phyloP scores from a whole-genome alignment of 2,113 vertebrate species.

The Muscicapa adusta region DNA sequence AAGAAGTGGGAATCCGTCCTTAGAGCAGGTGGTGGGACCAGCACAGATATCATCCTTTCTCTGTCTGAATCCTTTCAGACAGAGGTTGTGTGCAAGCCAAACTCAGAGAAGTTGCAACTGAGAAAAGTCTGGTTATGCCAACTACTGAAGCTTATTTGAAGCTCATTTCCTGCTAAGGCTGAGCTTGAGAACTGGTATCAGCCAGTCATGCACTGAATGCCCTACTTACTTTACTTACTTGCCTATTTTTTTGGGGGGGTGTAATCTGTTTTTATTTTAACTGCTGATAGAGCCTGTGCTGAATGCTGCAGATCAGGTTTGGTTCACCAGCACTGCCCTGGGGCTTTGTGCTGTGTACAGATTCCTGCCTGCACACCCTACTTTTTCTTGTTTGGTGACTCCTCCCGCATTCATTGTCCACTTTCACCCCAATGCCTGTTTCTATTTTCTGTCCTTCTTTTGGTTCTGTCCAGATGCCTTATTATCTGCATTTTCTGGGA shows the following conservation, averaged over 20 bases:
- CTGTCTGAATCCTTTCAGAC: not conserved
- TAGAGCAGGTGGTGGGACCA: not conserved
- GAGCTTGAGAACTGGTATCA: not conserved
- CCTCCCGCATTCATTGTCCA: not conserved
- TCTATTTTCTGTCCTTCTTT: not conserved
- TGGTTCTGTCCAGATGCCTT: not conserved
- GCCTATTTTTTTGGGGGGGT: not conserved
- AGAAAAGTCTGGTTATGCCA: not conserved
- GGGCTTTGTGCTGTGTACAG: not conserved
- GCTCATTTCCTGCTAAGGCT: not conserved
- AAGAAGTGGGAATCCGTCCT: not conserved
- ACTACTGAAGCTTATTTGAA: not conserved
- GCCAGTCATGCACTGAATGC: not conserved
- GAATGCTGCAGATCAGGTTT: slow-evolving; percentile 49
- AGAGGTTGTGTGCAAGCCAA: not conserved
- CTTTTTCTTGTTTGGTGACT: not conserved
- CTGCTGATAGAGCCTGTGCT: not conserved
- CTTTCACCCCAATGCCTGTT: not conserved
- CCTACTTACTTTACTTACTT: not conserved
- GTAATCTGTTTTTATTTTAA: not conserved
- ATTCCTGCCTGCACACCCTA: not conserved
- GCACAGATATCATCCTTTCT: not conserved
- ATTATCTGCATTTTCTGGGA: not conserved
- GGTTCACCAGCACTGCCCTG: not conserved
- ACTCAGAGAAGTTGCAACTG: not conserved